Conservation (phyloP, 2,113 vertebrate species). For the Prinia subflava region DNA sequence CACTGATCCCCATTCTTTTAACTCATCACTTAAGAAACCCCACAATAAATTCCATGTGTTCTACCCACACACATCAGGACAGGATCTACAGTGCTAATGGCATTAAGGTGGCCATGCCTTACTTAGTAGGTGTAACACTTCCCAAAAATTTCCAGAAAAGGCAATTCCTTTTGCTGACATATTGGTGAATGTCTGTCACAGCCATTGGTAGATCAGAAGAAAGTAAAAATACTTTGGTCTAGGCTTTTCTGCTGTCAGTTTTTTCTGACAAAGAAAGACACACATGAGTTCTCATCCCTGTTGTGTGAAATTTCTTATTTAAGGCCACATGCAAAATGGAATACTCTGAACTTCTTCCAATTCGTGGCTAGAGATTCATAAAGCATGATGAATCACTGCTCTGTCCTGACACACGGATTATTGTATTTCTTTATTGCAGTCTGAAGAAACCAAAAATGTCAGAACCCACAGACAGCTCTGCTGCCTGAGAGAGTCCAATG, state of each 20-base stretch:
- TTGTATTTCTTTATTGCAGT: neutral
- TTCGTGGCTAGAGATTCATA: neutral
- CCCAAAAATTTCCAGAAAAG: neutral
- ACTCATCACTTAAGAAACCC: neutral
- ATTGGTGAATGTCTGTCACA: neutral
- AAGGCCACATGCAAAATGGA: neutral
- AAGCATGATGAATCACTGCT: neutral
- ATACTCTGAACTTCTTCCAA: neutral
- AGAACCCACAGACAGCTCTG: neutral
- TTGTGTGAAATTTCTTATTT: neutral
- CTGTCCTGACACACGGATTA: neutral
- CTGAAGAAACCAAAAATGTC: neutral
- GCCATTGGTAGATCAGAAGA: neutral
- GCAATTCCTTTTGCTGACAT: neutral
- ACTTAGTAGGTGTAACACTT: neutral
- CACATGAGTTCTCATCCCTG: neutral
- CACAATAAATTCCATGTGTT: neutral
- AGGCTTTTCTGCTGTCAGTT: neutral
- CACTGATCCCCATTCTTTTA: neutral
- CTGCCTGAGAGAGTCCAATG: neutral
- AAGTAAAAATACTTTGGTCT: neutral
- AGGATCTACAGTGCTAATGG: neutral
- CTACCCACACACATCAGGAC: neutral
- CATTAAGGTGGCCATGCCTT: neutral
- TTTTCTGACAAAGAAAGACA: neutral